Evolutionary conservation across 92 coral and sea anemone genomes (phyloP), one percentile per base, ranked within the genome.

Genomic region (Siderastrea siderea): DNA sequence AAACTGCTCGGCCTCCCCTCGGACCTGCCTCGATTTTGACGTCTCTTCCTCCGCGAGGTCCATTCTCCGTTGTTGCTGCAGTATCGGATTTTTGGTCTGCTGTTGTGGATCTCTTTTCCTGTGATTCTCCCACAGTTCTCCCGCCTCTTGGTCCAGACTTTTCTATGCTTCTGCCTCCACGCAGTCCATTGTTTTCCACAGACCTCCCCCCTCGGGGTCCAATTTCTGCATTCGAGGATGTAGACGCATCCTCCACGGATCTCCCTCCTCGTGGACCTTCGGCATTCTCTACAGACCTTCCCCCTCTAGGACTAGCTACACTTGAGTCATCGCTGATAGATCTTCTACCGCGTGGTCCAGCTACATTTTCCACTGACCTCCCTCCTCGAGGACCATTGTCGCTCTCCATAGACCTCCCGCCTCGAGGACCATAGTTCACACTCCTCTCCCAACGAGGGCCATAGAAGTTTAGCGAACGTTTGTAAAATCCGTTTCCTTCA

Each of bases 21-120:
- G 90, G 85, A n/a, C 91, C 91, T 48, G 63, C 77, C 0, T 82
- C 92, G 8, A 63, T 69, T 60, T 74, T 75, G 7, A 87, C 66
- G 53, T 83, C 88, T 76, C 96, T 91, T 5, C 91, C 94, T 60
- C 96, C 91, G 69, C 94, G 92, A 1, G 90, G 95, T 10, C 93
- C 95, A 61, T 85, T 68, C 68, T 84, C 86, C 11, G 75, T 59
- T 17, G 87, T 87, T 62, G 90, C 71, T 15, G 74, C 74, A 44
- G 84, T 71, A 51, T 91, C 92, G 10, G 83, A 62, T 13, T 84
- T 91, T 44, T 89, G 78, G n/a, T 43, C 74, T 7, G 75, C 12
- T 38, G 80, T 68, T 52, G 84, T 26, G 5, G 84, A 47, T 51
- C 78, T 85, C 78, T 47, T 82, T 58, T 82, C 74, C 11, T 80